phyloP scores from a whole-genome alignment of 2,113 vertebrate genomes.

The Rhodinocichla rosea region DNA sequence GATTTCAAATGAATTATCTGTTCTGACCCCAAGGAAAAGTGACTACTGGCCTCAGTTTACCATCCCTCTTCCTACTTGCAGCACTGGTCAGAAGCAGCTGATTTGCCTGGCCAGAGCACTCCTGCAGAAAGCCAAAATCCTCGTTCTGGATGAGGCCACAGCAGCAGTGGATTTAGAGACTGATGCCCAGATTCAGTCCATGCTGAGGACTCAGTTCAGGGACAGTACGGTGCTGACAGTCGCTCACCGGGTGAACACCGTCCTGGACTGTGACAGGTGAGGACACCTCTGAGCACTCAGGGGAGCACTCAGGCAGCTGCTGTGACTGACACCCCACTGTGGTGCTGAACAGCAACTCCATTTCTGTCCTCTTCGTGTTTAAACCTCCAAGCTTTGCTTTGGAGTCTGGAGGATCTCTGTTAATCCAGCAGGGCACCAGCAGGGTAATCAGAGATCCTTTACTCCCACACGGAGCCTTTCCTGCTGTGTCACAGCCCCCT shows the following conservation, averaged over 20 bases:
- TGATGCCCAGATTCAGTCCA: constrained; percentile 86
- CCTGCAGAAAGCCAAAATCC: constrained; percentile 86
- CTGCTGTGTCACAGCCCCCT: not conserved
- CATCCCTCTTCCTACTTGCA: constrained; percentile 51
- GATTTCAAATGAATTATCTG: not conserved
- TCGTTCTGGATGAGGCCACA: constrained; percentile 93
- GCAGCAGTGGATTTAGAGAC: constrained; percentile 90
- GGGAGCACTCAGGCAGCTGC: not conserved
- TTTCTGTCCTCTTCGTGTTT: not conserved
- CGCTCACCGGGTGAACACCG: constrained; percentile 85
- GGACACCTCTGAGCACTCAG: not conserved
- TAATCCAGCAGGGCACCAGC: not conserved
- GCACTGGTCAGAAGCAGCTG: constrained; percentile 91
- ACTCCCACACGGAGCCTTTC: not conserved
- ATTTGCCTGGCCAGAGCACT: constrained; percentile 91
- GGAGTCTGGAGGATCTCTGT: not conserved
- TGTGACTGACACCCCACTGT: not conserved
- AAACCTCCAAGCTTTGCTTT: not conserved
- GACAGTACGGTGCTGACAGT: constrained; percentile 90
- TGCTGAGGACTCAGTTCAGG: constrained; percentile 83
- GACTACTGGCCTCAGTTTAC: not conserved
- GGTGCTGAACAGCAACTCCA: not conserved
- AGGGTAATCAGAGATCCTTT: not conserved
- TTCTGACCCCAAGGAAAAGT: not conserved
- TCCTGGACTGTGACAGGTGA: constrained; percentile 91